phyloP scores from a whole-genome alignment of 2,888 invertebrate species.

The Marasmarcha lunaedactyla region DNA sequence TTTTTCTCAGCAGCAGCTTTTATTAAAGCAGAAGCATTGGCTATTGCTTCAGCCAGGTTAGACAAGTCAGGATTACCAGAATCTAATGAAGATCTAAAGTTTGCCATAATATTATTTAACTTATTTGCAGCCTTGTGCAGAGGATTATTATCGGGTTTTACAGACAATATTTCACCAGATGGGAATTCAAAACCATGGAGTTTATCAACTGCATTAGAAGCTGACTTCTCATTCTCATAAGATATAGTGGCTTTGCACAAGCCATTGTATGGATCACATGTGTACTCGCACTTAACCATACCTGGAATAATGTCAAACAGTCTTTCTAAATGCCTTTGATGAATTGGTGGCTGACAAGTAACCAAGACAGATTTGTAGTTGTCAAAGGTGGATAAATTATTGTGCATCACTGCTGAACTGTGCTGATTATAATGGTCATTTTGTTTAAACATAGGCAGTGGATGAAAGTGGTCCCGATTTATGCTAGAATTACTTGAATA shows the following conservation, averaged over 20 bases:
- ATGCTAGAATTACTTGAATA: conserved; percentile 13
- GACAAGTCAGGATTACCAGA: conserved; percentile 62
- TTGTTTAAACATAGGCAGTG: not conserved
- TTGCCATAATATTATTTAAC: conserved; percentile 43
- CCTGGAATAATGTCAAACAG: conserved; percentile 88
- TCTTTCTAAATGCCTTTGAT: conserved; percentile 84
- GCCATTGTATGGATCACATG: conserved; percentile 55
- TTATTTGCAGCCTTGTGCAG: conserved; percentile 44
- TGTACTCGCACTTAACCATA: conserved; percentile 50
- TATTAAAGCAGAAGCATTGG: conserved; percentile 80
- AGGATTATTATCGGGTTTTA: conserved; percentile 72
- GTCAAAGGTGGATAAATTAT: conserved; percentile 35
- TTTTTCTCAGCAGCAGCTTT: conserved; percentile 70
- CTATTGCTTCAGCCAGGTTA: conserved; percentile 81
- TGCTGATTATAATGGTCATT: conserved; percentile 12
- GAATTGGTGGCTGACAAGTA: conserved; percentile 76
- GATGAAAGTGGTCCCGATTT: conserved; percentile 7
- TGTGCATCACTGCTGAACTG: conserved; percentile 22
- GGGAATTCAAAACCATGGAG: conserved; percentile 94
- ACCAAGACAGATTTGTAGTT: conserved; percentile 76
- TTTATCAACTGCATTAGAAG: conserved; percentile 81
- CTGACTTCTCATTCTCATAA: conserved; percentile 44
- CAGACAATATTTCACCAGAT: conserved; percentile 84
- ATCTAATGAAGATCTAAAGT: conserved; percentile 45
- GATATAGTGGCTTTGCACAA: conserved; percentile 45